Percentiles rank a stretch among this genome's conserved stretches.
phyloP scores from a whole-genome alignment of 2,888 invertebrate genomes.

The Cantharis lateralis region DNA sequence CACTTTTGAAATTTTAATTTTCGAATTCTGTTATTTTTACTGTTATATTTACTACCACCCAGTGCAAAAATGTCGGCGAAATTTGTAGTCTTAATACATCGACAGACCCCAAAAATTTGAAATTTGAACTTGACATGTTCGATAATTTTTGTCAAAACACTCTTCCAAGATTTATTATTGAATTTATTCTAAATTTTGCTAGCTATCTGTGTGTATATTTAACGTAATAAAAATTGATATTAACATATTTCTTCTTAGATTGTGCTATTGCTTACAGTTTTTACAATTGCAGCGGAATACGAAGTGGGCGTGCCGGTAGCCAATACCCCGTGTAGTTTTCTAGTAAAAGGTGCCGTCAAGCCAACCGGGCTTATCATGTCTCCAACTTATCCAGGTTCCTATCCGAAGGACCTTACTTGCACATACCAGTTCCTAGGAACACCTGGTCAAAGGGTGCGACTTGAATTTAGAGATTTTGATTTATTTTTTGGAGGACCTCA shows the following conservation, averaged over 20 bases:
- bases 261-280: not conserved
- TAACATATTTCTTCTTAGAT: not conserved
- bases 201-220: no score
- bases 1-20: no score
- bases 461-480: constrained; percentile 98
- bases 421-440: constrained; percentile 91
- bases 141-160: no score
- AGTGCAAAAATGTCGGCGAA: no score
- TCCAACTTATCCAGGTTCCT: constrained; percentile 98
- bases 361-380: constrained; percentile 88
- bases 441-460: constrained; percentile 86
- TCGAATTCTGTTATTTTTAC: no score
- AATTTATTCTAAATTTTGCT: no score
- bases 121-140: no score
- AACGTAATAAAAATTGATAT: not conserved
- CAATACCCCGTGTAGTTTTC: constrained; percentile 86
- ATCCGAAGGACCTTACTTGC: constrained; percentile 95
- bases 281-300: constrained; percentile 76
- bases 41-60: no score
- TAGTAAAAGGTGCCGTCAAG: constrained; percentile 73
- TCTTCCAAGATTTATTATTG: no score
- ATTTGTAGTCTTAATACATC: no score
- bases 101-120: no score
- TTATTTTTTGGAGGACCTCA: constrained; percentile 98
- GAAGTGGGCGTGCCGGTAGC: constrained; percentile 89